Evolutionary conservation across 2,113 vertebrate species (phyloP).

Genomic region (Malurus alboscapulatus): DNA sequence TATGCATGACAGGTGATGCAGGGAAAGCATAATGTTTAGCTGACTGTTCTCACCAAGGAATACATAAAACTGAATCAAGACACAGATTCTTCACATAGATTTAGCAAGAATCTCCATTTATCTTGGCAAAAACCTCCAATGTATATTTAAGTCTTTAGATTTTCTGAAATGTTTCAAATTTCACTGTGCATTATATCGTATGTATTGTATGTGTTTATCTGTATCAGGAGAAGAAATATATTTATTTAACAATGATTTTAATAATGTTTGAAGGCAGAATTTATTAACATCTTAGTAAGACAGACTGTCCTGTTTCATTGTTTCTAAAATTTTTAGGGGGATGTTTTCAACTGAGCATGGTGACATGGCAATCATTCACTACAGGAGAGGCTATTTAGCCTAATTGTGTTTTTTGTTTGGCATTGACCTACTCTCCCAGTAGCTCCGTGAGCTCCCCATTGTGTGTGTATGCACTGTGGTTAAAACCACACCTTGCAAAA

Average conservation of each 20-base stretch:
- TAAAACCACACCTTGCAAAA: constrained; percentile 28
- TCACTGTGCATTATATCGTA: neutral
- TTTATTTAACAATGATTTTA: neutral
- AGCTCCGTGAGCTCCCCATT: neutral
- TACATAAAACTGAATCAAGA: neutral
- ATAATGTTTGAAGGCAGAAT: neutral
- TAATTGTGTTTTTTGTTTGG: neutral
- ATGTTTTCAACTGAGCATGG: neutral
- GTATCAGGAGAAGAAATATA: neutral
- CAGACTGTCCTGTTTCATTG: neutral
- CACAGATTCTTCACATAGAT: neutral
- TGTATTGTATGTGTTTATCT: neutral
- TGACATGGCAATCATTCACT: neutral
- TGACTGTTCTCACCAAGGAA: neutral
- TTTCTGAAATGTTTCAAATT: neutral
- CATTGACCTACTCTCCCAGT: neutral
- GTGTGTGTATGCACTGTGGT: neutral
- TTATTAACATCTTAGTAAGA: neutral
- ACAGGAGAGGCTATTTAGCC: neutral
- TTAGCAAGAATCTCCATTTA: neutral
- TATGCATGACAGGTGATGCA: neutral
- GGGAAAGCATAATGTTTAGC: neutral
- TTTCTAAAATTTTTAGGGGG: neutral
- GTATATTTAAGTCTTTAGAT: neutral
- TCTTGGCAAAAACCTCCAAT: neutral